A percentile compares a stretch with the other conserved stretches of the same genome.
Conservation (phyloP, 2,113 vertebrate genomes). For the Turdus rufiventris region DNA sequence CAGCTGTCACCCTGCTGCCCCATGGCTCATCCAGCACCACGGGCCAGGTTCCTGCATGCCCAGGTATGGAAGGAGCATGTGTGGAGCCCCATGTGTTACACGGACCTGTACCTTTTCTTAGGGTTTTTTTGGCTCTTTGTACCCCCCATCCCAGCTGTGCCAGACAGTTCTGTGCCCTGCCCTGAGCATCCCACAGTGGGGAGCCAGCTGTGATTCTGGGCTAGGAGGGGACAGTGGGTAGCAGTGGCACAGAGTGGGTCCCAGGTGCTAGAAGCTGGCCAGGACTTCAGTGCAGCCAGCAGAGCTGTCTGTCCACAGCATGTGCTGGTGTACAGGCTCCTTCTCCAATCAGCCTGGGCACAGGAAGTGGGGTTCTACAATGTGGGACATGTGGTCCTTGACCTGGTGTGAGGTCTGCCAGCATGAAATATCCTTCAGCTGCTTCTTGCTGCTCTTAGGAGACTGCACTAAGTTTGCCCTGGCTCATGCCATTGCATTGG, state of each 20-base stretch:
- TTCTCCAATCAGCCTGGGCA: neutral
- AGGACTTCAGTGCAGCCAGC: neutral
- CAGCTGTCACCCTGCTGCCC: neutral
- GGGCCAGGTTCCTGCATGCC: neutral
- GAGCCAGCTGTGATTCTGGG: neutral
- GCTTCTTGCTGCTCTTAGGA: neutral
- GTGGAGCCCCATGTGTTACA: neutral
- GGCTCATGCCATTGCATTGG: neutral
- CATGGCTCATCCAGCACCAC: neutral
- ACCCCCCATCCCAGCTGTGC: neutral
- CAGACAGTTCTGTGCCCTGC: neutral
- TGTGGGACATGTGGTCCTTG: neutral
- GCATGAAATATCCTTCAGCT: neutral
- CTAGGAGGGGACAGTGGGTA: neutral
- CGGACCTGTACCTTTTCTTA: neutral
- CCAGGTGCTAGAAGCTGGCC: neutral
- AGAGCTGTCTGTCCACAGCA: neutral
- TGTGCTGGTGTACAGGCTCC: neutral
- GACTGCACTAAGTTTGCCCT: neutral
- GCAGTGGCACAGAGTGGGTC: neutral
- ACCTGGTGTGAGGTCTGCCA: neutral
- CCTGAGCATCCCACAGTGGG: neutral
- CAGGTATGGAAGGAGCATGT: neutral
- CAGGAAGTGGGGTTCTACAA: neutral
- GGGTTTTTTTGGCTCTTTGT: neutral